Conservation (phyloP, 2,113 vertebrate genomes). For the Tympanuchus pallidicinctus region DNA sequence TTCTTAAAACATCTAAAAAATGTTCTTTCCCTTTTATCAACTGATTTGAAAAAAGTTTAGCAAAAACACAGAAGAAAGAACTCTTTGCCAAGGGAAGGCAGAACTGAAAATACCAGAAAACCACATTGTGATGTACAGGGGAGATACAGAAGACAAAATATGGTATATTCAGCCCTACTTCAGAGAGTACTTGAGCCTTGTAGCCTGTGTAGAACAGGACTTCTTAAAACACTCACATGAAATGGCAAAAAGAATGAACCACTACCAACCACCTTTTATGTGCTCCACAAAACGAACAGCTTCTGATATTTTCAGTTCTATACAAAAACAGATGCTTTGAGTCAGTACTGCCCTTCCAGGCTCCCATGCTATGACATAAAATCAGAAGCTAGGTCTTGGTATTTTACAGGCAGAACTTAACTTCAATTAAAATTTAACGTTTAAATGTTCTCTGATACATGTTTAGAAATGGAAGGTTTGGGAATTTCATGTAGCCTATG, state of each 20-base stretch:
- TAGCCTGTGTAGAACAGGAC: not conserved
- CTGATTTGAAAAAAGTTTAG: not conserved
- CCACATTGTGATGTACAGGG: not conserved
- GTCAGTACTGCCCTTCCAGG: not conserved
- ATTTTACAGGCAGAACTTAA: not conserved
- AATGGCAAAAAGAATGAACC: not conserved
- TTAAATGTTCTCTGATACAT: not conserved
- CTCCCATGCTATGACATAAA: not conserved
- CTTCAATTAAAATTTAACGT: not conserved
- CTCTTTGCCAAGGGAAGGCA: not conserved
- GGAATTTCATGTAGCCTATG: not conserved
- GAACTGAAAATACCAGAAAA: not conserved
- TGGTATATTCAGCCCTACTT: not conserved
- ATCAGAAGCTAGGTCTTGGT: fast-evolving
- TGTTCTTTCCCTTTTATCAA: not conserved
- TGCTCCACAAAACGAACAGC: not conserved
- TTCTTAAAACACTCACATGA: not conserved
- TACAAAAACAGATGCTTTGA: not conserved
- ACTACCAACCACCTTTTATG: not conserved
- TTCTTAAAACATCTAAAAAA: not conserved
- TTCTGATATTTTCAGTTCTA: not conserved
- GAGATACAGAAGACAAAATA: not conserved
- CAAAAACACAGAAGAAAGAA: not conserved
- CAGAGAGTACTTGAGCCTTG: not conserved
- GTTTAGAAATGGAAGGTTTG: not conserved